A percentile compares a stretch with the other conserved stretches of the same genome.
phyloP scores from a whole-genome alignment of 2,797 vertebrate genomes.

The Apogon hyalosoma region DNA sequence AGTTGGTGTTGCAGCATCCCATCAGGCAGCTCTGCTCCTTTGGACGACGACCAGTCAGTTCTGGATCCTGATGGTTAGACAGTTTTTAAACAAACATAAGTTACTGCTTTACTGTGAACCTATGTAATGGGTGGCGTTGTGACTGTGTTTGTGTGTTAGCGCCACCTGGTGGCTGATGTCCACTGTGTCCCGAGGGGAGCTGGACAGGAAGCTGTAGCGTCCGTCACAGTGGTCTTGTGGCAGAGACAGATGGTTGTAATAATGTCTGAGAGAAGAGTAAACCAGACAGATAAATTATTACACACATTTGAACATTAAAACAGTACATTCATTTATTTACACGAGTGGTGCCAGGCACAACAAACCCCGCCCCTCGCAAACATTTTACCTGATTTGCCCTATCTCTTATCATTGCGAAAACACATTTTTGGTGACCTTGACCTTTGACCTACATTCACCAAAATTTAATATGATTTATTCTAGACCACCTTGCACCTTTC shows the following conservation, averaged over 20 bases:
- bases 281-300: slow-evolving; percentile 15
- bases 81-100: background rate
- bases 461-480: too few species aligned
- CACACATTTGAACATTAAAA: background rate
- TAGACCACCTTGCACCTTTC: too few species aligned
- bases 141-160: background rate
- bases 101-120: too few species aligned
- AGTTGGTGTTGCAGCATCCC: slow-evolving; percentile 81
- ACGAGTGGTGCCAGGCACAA: too few species aligned
- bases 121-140: too few species aligned
- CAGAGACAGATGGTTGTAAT: slow-evolving; percentile 80
- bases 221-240: slow-evolving; percentile 81
- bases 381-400: too few species aligned
- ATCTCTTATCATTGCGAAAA: too few species aligned
- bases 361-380: too few species aligned
- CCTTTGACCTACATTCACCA: too few species aligned
- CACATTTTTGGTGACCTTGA: too few species aligned
- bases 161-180: slow-evolving; percentile 77
- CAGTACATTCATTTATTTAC: background rate
- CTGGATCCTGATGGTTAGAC: slow-evolving; percentile 71
- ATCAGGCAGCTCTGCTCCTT: slow-evolving; percentile 82
- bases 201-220: slow-evolving; percentile 80
- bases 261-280: slow-evolving; percentile 65
- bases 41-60: slow-evolving; percentile 57
- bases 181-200: slow-evolving; percentile 78